phyloP scores from a whole-genome alignment of 2,888 invertebrate species.

The Tiliacea aurago region DNA sequence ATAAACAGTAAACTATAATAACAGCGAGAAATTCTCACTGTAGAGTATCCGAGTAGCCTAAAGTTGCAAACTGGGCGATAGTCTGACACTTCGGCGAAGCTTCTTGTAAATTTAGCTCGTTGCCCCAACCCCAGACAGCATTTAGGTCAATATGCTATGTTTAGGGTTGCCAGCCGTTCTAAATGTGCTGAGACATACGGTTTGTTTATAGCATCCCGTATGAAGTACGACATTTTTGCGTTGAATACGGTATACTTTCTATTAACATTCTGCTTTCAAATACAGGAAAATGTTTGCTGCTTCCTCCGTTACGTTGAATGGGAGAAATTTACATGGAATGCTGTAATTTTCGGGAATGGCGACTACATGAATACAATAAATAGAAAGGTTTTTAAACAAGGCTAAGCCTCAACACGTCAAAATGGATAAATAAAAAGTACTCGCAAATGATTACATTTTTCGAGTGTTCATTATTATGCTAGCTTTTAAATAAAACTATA shows the following conservation, averaged over 20 bases:
- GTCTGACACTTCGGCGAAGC: slow-evolving; percentile 69
- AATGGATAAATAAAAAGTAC: not conserved
- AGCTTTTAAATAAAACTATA: not conserved
- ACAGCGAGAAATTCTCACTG: slow-evolving; percentile 54
- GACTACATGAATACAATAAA: not conserved
- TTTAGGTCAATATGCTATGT: slow-evolving; percentile 71
- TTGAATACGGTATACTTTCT: slow-evolving; percentile 18
- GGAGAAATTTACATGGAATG: not conserved
- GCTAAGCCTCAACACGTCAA: too few relatives aligned
- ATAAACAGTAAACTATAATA: slow-evolving; percentile 40
- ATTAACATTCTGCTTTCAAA: slow-evolving; percentile 10
- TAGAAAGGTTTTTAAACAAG: too few relatives aligned
- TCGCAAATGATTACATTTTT: not conserved
- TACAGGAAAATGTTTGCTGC: not conserved
- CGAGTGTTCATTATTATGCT: not conserved
- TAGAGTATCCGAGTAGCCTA: slow-evolving; percentile 61
- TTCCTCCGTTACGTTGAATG: not conserved
- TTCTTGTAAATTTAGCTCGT: slow-evolving; percentile 72
- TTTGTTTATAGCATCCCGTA: slow-evolving; percentile 48
- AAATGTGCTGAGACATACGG: slow-evolving; percentile 58
- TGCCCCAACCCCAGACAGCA: slow-evolving; percentile 63
- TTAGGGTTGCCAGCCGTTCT: slow-evolving; percentile 53
- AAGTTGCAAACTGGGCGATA: slow-evolving; percentile 70
- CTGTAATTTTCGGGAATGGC: not conserved
- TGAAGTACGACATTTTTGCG: slow-evolving; percentile 50